phyloP scores from a whole-genome alignment of 2,797 vertebrate genomes.

The Masticophis lateralis region DNA sequence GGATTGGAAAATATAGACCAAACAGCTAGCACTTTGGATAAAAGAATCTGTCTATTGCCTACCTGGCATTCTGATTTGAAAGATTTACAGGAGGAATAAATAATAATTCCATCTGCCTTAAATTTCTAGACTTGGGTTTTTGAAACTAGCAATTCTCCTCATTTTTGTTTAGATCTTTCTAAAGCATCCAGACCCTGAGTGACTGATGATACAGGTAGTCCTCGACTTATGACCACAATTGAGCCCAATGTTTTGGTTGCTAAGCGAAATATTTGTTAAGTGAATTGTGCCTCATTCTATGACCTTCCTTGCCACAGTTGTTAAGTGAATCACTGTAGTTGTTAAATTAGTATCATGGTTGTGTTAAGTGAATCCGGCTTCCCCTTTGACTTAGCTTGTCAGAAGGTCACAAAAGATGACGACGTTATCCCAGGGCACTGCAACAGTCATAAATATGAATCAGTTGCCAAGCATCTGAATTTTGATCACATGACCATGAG shows the following conservation, averaged over 20 bases:
- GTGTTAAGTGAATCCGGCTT: not conserved
- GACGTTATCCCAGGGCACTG: fast-evolving
- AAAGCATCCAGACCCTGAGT: not conserved
- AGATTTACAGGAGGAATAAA: not conserved
- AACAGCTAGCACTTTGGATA: not conserved
- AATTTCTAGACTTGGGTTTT: not conserved
- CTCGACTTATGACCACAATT: not conserved
- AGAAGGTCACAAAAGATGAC: not conserved
- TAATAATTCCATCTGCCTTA: not conserved
- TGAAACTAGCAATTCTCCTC: not conserved
- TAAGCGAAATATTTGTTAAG: not conserved
- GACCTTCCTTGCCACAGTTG: not conserved
- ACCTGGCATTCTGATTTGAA: not conserved
- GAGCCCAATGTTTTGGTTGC: not conserved
- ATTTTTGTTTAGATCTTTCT: not conserved
- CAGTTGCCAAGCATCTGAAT: not conserved
- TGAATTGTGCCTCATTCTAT: not conserved
- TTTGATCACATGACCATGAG: not conserved
- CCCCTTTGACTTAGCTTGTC: not conserved
- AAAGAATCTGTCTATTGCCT: not conserved
- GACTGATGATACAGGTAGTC: not conserved
- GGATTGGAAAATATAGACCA: not conserved
- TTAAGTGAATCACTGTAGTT: not conserved
- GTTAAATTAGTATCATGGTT: not conserved
- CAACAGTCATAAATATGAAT: not conserved